phyloP scores from a whole-genome alignment of 2,113 vertebrate genomes.

The Lepidothrix coronata region DNA sequence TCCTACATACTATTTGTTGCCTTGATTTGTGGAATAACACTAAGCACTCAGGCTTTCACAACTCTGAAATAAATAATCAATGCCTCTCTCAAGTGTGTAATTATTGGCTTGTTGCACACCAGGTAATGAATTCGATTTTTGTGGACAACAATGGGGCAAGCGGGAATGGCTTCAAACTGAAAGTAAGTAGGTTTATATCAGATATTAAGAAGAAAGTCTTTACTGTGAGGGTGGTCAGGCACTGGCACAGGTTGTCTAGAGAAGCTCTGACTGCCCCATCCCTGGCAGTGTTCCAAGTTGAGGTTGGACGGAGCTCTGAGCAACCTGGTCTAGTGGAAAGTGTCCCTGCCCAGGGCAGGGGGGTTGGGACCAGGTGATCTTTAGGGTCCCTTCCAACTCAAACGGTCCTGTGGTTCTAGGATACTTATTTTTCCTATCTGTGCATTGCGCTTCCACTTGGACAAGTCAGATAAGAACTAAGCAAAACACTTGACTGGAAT shows the following conservation, averaged over 20 bases:
- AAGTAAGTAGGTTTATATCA: neutral
- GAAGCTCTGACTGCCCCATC: neutral
- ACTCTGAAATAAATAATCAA: neutral
- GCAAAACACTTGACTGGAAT: accelerated
- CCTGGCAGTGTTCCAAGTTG: neutral
- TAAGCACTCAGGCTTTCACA: neutral
- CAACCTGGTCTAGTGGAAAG: accelerated
- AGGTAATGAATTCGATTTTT: neutral
- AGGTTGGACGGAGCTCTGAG: accelerated
- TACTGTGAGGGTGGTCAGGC: neutral
- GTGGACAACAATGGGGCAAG: neutral
- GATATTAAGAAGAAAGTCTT: neutral
- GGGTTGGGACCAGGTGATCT: neutral
- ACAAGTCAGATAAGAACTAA: neutral
- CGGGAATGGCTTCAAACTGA: neutral
- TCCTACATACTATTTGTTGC: neutral
- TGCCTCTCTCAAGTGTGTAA: neutral
- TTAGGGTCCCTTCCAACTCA: neutral
- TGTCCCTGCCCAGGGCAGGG: neutral
- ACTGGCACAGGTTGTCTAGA: neutral
- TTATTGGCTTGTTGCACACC: neutral
- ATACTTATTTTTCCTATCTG: too few relatives aligned
- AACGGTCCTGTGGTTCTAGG: neutral
- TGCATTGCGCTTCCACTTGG: neutral
- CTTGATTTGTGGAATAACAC: neutral